Percentiles rank a stretch among this genome's conserved stretches.
Evolutionary conservation across 2,113 vertebrate species (phyloP).

Genomic region (Loxodonta africana): DNA sequence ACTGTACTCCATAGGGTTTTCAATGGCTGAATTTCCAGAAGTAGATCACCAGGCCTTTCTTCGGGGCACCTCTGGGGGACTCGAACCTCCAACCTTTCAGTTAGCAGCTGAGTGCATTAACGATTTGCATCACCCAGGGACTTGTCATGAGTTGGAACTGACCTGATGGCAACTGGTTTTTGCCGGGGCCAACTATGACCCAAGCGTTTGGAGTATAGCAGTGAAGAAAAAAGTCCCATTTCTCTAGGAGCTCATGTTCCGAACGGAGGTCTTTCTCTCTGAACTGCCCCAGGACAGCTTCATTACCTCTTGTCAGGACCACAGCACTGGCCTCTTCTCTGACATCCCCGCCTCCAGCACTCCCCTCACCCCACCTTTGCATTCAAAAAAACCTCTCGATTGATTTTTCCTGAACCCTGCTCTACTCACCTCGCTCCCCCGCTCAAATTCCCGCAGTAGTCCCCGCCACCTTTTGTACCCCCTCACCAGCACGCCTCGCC

Average conservation of each 20-base stretch:
- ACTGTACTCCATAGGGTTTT: neutral
- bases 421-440: neutral
- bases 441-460: neutral
- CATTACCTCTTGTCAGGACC: neutral
- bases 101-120: too few species aligned
- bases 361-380: neutral
- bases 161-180: too few species aligned
- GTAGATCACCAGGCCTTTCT: neutral
- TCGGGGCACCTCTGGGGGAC: neutral
- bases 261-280: neutral
- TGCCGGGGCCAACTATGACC: neutral
- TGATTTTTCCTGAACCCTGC: neutral
- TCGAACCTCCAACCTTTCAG: too few species aligned
- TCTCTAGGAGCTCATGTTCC: neutral
- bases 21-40: neutral
- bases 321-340: neutral
- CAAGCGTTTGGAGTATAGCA: neutral
- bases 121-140: too few species aligned
- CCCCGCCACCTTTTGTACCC: rapidly evolving
- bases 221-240: neutral
- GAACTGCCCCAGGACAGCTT: neutral
- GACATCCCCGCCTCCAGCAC: neutral
- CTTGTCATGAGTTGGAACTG: too few species aligned
- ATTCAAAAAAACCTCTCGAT: neutral
- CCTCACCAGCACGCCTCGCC: too few species aligned